A percentile compares a stretch with the other conserved stretches of the same genome.
Evolutionary conservation across 2,113 vertebrate genomes (phyloP).

Genomic region (Anser cygnoides): DNA sequence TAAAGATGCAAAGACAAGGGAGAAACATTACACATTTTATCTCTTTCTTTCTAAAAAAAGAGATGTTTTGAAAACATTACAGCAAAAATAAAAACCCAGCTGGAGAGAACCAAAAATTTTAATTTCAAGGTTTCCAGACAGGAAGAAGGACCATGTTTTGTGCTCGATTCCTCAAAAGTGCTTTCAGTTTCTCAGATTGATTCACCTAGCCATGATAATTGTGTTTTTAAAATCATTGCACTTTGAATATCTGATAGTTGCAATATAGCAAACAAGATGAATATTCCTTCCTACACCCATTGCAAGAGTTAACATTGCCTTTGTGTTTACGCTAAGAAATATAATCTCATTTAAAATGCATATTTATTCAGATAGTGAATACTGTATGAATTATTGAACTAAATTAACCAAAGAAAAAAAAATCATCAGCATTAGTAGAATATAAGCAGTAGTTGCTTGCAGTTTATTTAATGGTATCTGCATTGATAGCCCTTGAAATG

Average conservation of each 20-base stretch:
- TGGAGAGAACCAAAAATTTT: not conserved
- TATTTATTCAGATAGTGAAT: not conserved
- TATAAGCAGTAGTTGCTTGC: not conserved
- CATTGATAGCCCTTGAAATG: not conserved
- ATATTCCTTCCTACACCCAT: not conserved
- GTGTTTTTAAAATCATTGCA: not conserved
- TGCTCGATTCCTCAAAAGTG: not conserved
- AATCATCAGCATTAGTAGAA: not conserved
- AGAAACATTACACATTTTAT: not conserved
- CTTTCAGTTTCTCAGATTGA: not conserved
- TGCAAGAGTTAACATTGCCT: not conserved
- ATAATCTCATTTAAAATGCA: not conserved
- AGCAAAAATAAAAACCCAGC: not conserved
- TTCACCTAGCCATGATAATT: not conserved
- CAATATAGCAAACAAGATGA: not conserved
- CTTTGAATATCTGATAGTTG: not conserved
- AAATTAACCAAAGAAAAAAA: conserved; percentile 22
- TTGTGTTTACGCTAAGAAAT: not conserved
- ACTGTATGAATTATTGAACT: not conserved
- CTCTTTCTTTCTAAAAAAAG: not conserved
- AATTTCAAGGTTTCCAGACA: not conserved
- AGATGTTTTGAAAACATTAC: not conserved
- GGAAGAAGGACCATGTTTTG: not conserved
- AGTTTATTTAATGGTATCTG: not conserved
- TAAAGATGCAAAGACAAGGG: not conserved